phyloP scores from a whole-genome alignment of 2,888 invertebrate species.

The Aradus depressus region DNA sequence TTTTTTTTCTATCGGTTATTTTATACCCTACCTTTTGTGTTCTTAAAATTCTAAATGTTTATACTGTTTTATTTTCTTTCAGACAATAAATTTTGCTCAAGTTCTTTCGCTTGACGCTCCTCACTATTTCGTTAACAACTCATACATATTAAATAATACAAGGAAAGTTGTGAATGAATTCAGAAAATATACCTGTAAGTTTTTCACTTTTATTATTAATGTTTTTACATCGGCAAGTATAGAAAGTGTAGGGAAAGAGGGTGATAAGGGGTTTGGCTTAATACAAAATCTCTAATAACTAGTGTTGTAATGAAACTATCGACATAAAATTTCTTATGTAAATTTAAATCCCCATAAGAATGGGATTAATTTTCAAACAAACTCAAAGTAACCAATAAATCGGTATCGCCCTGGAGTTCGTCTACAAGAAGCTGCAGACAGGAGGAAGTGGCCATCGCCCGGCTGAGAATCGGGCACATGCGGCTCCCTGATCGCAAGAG shows the following conservation, averaged over 20 bases:
- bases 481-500: too few species aligned
- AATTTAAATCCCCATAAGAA: too few species aligned
- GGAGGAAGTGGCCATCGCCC: too few species aligned
- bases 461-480: too few species aligned
- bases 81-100: constrained; percentile 26
- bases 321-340: too few species aligned
- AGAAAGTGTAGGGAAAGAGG: neutral
- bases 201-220: neutral
- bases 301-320: too few species aligned
- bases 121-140: constrained; percentile 20
- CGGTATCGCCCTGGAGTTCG: too few species aligned
- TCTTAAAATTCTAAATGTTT: neutral
- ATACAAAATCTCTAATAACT: too few species aligned
- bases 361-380: too few species aligned
- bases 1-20: neutral
- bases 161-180: constrained; percentile 41
- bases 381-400: too few species aligned
- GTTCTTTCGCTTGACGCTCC: constrained; percentile 21
- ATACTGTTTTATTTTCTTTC: constrained; percentile 8
- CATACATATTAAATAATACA: constrained; percentile 32
- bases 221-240: too few species aligned
- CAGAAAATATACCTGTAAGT: constrained; percentile 43
- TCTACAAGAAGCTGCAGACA: too few species aligned
- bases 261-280: neutral
- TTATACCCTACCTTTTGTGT: neutral